Percentiles rank a stretch among this genome's conserved stretches.
phyloP scores from a whole-genome alignment of 2,797 vertebrate species.

The Erpetoichthys calabaricus region DNA sequence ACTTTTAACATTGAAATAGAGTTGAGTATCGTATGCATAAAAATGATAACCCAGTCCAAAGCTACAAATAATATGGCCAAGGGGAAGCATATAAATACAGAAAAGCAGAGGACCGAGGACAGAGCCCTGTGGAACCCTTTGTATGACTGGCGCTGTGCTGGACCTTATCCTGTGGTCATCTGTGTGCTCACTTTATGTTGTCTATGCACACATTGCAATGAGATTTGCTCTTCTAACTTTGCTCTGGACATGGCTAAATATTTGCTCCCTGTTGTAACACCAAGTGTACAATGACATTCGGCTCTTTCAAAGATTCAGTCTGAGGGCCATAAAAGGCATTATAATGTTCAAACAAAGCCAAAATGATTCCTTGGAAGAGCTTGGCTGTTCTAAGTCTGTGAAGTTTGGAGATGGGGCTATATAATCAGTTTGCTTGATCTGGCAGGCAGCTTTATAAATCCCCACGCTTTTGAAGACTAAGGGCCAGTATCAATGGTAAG shows the following conservation, averaged over 20 bases:
- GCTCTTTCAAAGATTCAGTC: constrained; percentile 17
- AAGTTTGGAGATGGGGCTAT: constrained; percentile 17
- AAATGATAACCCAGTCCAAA: too few relatives aligned
- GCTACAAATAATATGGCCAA: too few relatives aligned
- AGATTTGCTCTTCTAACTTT: constrained; percentile 4
- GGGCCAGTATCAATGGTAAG: constrained; percentile 26
- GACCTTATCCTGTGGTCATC: not conserved
- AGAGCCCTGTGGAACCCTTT: too few relatives aligned
- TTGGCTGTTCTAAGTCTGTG: constrained; percentile 19
- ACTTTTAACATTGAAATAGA: too few relatives aligned
- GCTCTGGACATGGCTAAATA: constrained; percentile 3
- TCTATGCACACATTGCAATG: not conserved
- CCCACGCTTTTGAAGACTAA: constrained; percentile 14
- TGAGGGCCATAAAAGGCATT: constrained; percentile 28
- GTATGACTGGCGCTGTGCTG: too few relatives aligned
- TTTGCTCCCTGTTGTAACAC: constrained; percentile 4
- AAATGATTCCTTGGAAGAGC: constrained; percentile 19
- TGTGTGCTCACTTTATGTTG: not conserved
- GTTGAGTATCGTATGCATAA: too few relatives aligned
- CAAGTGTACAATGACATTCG: not conserved
- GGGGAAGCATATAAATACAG: too few relatives aligned
- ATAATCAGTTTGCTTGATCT: constrained; percentile 31
- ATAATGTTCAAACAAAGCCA: constrained; percentile 17
- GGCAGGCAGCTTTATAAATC: constrained; percentile 16
- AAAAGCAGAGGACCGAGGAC: too few relatives aligned